phyloP scores from a whole-genome alignment of 1,140 invertebrate genomes.

The Solen grandis region DNA sequence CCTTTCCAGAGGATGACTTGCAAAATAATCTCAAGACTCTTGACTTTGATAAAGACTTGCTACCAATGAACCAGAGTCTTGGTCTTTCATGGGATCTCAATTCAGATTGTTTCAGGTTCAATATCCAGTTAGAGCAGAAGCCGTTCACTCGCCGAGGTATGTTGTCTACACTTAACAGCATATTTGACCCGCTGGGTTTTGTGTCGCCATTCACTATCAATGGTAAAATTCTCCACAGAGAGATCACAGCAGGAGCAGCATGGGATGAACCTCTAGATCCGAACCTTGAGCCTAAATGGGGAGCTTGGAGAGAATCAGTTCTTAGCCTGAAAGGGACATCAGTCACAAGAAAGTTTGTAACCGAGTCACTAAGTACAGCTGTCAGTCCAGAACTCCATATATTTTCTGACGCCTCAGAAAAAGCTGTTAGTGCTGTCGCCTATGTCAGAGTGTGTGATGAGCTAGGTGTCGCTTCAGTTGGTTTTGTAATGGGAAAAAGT shows the following conservation, averaged over 20 bases:
- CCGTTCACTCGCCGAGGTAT: slow-evolving; percentile 56
- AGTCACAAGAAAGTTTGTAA: slow-evolving; percentile 36
- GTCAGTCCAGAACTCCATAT: slow-evolving; percentile 43
- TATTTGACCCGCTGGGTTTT: slow-evolving; percentile 63
- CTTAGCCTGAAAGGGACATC: background rate
- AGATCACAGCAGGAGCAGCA: slow-evolving; percentile 57
- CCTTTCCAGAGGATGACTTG: slow-evolving; percentile 37
- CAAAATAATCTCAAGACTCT: slow-evolving; percentile 13
- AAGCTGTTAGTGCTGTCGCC: slow-evolving; percentile 50
- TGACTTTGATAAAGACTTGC: slow-evolving; percentile 28
- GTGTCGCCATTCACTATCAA: slow-evolving; percentile 52
- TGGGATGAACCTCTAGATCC: slow-evolving; percentile 58
- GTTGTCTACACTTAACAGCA: slow-evolving; percentile 54
- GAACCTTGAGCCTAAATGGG: slow-evolving; percentile 24
- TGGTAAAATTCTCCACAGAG: slow-evolving; percentile 56
- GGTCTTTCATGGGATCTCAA: slow-evolving; percentile 50
- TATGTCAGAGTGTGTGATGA: slow-evolving; percentile 24
- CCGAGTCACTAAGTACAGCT: slow-evolving; percentile 4
- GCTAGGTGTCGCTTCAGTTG: background rate
- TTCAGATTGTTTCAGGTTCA: slow-evolving; percentile 49
- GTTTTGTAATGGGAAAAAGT: slow-evolving; percentile 25
- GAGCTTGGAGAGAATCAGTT: slow-evolving; percentile 39
- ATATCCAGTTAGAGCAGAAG: slow-evolving; percentile 13
- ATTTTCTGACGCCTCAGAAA: slow-evolving; percentile 58
- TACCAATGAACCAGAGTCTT: slow-evolving; percentile 34